Base-by-base conservation (phyloP, 2,113 vertebrate genomes). In the Nanorana parkeri region DNA sequence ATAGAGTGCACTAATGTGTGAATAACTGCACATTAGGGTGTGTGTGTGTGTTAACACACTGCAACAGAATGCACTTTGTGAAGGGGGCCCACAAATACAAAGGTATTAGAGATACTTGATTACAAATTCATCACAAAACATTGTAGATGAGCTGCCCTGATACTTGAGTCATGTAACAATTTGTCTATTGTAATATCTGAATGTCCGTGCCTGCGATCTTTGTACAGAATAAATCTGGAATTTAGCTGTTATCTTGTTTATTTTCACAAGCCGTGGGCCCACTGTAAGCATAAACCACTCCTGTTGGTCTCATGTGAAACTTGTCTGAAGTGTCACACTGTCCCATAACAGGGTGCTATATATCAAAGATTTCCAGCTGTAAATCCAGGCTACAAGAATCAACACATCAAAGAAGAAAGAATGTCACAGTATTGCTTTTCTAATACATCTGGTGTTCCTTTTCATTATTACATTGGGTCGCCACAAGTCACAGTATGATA, bases 331-430 rank as follows among this genome's bases (percentile, higher is more conserved):
- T 77, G 32, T 51, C 32, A 65, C 23, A 61, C 21, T 60, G 68
- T 24, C 24, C 77, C 65, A 47, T 80, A 60, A 80, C 77, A 26
- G 63, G 64, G 77, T 29, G 64, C 77, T 78, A 5, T 23, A 52
- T 68, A 68, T 78, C 77, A 78, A 78, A 78, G 63, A 68, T 36
- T 66, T 56, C 64, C 64, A 68, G 76, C 36, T 68, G 77, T n/a
- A 78, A 56, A 55, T 60, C 21, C 36, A 24, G 64, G 47, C 76
- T 67, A 10, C 41, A 67, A 32, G 26, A 20, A 51, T 47, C 60
- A 63, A 61, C 51, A 68, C 26, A 78, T 68, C 64, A 78, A 78
- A 68, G 52, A 11, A 15, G 17, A 51, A 19, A 10, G 29, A 47
- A 19, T 10, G 41, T 47, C 56, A 26, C 32, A 64, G 26, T 29